Conservation (phyloP, 2,113 vertebrate genomes). For the Actinemys pallida region DNA sequence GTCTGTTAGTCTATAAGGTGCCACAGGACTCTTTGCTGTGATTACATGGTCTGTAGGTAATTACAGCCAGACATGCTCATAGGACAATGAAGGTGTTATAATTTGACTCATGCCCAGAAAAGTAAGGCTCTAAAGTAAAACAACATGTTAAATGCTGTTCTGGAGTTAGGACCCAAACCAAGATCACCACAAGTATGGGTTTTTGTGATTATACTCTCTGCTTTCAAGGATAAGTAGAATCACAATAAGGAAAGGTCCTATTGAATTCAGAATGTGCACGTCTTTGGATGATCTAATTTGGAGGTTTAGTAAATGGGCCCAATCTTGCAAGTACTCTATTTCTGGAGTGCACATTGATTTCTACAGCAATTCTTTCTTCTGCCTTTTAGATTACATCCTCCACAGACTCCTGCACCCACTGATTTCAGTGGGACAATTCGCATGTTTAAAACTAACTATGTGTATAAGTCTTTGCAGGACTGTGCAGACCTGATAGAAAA, state of each 20-base stretch:
- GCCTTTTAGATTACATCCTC: neutral
- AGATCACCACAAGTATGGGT: neutral
- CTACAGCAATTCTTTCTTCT: neutral
- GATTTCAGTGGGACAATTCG: neutral
- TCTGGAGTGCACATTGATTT: neutral
- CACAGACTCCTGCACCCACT: neutral
- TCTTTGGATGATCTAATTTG: neutral
- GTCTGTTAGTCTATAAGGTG: no score
- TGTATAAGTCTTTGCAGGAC: neutral
- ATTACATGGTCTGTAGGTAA: neutral
- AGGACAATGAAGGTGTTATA: neutral
- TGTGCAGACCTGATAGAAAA: neutral
- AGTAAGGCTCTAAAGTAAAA: neutral
- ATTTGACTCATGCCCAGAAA: no score
- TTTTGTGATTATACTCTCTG: neutral
- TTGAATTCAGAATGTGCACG: neutral
- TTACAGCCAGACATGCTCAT: neutral
- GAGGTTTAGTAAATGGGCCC: neutral
- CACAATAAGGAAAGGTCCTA: neutral
- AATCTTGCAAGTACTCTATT: neutral
- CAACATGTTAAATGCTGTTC: neutral
- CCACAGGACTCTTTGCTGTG: no score
- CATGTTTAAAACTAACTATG: neutral
- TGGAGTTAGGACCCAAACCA: neutral
- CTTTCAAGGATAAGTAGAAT: neutral